Evolutionary conservation across 2,888 invertebrate genomes (phyloP).

Genomic region (Lepidonotus clava): DNA sequence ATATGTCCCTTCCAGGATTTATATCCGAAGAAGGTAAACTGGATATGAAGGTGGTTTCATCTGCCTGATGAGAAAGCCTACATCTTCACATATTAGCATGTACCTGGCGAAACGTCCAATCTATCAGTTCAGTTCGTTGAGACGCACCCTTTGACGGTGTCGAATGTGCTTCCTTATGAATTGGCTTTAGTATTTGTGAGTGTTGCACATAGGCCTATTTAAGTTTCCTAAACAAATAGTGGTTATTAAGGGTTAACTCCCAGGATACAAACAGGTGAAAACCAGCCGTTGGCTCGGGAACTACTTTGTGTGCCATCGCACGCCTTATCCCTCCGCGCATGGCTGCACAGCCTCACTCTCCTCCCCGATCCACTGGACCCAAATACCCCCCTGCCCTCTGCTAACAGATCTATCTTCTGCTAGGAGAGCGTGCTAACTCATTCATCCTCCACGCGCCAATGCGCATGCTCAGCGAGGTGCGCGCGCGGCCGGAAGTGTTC

Average conservation of each 20-base stretch:
- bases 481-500: constrained; percentile 2
- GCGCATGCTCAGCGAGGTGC: constrained; percentile 2
- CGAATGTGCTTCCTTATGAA: no score
- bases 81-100: no score
- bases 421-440: neutral
- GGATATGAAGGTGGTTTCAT: no score
- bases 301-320: constrained; percentile 5
- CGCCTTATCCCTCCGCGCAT: neutral
- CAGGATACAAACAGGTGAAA: neutral
- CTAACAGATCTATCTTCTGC: neutral
- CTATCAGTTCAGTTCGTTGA: no score
- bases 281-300: neutral
- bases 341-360: neutral
- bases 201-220: neutral
- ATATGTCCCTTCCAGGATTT: no score
- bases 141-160: no score
- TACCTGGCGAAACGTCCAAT: no score
- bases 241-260: neutral
- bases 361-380: neutral
- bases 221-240: neutral
- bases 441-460: neutral
- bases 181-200: no score
- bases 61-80: no score
- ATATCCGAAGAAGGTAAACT: no score
- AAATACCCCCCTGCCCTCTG: neutral